Conservation (phyloP, 2,113 vertebrate species). For the Tyrannus savana region DNA sequence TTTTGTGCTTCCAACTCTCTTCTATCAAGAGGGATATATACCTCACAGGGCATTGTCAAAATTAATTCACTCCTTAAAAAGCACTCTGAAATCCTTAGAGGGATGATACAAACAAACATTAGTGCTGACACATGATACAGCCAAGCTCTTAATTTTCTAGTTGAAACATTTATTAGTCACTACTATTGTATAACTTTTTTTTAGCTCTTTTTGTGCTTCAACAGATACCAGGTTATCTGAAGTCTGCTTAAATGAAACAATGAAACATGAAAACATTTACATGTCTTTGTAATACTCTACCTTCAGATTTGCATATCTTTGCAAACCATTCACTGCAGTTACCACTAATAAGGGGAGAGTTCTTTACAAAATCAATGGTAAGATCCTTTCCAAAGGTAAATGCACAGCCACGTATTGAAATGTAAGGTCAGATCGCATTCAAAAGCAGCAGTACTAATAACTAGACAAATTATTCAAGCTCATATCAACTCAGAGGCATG, state of each 20-base stretch:
- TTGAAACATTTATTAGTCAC: conserved; percentile 28
- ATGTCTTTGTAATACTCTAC: background rate
- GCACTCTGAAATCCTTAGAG: conserved; percentile 45
- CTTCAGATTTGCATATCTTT: background rate
- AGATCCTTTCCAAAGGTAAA: background rate
- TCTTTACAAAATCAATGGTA: background rate
- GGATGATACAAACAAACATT: conserved; percentile 33
- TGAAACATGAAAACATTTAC: background rate
- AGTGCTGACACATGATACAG: conserved; percentile 16
- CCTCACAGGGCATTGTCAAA: conserved; percentile 52
- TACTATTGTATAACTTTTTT: background rate
- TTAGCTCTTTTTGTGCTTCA: background rate
- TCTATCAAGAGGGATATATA: background rate
- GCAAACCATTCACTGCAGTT: background rate
- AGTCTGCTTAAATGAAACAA: background rate
- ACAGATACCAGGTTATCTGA: background rate
- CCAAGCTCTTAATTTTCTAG: conserved; percentile 7
- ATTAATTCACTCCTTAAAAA: conserved; percentile 59
- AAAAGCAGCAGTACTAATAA: background rate
- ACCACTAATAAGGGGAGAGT: background rate
- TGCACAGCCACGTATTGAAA: background rate
- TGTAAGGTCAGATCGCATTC: background rate
- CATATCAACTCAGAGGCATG: background rate
- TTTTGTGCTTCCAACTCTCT: background rate
- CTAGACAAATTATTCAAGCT: background rate